Percentiles rank a stretch among this genome's conserved stretches.
Conservation (phyloP, 1,140 invertebrate species). For the Apis dorsata region DNA sequence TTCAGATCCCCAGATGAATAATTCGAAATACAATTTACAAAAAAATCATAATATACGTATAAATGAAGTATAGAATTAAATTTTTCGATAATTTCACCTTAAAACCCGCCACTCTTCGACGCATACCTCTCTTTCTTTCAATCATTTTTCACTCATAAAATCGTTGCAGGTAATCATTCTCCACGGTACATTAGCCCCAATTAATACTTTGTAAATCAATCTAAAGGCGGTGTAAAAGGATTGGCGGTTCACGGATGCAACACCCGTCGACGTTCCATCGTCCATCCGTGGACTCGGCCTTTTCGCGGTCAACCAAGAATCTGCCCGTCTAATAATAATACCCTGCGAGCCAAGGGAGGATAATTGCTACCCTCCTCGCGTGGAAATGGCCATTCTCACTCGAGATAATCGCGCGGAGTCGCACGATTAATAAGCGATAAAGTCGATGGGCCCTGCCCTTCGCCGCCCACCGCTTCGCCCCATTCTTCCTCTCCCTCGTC, state of each 20-base stretch:
- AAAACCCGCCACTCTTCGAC: neutral
- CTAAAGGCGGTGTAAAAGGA: neutral
- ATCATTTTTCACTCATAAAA: no score
- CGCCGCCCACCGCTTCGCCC: slow-evolving; percentile 30
- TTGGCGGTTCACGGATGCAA: neutral
- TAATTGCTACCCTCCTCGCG: slow-evolving; percentile 72
- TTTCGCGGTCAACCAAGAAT: slow-evolving; percentile 65
- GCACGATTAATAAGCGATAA: slow-evolving; percentile 75
- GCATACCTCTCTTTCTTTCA: neutral
- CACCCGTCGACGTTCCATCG: neutral
- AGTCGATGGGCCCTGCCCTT: slow-evolving; percentile 49
- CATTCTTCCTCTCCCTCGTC: neutral
- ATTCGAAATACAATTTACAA: no score
- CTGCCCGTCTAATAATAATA: slow-evolving; percentile 69
- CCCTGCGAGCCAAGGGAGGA: slow-evolving; percentile 60
- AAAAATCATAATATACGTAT: no score
- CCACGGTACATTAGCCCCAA: slow-evolving; percentile 33
- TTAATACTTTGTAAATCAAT: slow-evolving; percentile 76
- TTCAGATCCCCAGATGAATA: no score
- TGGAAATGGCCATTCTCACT: slow-evolving; percentile 74
- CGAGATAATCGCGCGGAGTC: slow-evolving; percentile 73
- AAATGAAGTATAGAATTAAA: no score
- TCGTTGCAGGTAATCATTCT: neutral
- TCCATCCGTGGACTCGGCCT: slow-evolving; percentile 18
- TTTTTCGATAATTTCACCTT: no score